Evolutionary conservation across 2,888 invertebrate species (phyloP), one percentile per base, ranked within the genome.

Genomic region (Scaeva pyrastri): DNA sequence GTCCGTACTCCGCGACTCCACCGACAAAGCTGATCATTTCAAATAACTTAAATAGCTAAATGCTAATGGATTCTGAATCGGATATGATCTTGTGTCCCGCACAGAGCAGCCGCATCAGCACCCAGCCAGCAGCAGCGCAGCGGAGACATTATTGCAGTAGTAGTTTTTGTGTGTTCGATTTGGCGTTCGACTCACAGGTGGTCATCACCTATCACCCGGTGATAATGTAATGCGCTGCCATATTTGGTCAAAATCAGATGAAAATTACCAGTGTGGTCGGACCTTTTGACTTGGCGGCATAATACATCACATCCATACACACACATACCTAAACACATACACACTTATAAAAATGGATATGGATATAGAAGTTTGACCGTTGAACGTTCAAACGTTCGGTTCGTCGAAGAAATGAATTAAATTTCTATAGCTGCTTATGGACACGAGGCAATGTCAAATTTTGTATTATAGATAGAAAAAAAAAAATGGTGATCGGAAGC

Each of bases 231-330:
- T 68, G 68, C 50, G 56, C 74, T 50, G 7, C 84, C 84, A 56
- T 84, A 84, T 84, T 84, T 84, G 84, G 80, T 66, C 75, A 75
- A 75, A 84, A 80, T 84, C 84, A 80, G 84, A 84, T 84, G 80
- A 80, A 84, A 84, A 80, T 84, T 84, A 84, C 75, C 75, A 80
- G 50, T 60, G 56, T 56, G 75, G 52, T 80, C 52, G 74, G 71
- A 84, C 66, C 84, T 84, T 84, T 75, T 58, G 71, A 64, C 56
- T 71, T 23, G 11, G 14, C 41, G 6, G 16, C 12, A 23, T 2
- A 26, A 48, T 31, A 45, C 16, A 45, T 19, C n/a, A 64, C 45
- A 64, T 19, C 62, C 16, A 19, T n/a, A 43, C 26, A 31, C 10
- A 45, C 31, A 5, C 31, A 31, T 31, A 31, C 31, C 31, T 31